A percentile compares a stretch with the other conserved stretches of the same genome.
Evolutionary conservation across 2,797 vertebrate genomes (phyloP).

Genomic region (Gymnopithys bicolor): DNA sequence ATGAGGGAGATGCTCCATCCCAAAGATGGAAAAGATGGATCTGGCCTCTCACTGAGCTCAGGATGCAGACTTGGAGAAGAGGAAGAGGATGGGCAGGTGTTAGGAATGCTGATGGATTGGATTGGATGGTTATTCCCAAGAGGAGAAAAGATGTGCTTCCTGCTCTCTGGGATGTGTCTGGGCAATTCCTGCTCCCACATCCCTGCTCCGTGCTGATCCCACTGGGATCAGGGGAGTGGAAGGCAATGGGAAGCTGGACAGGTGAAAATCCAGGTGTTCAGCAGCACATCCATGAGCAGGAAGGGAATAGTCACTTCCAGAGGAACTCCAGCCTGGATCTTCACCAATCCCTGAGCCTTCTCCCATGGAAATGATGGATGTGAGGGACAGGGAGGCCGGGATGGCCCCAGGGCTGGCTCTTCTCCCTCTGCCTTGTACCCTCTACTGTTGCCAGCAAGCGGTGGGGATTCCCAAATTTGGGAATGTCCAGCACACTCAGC

Average conservation of each 20-base stretch:
- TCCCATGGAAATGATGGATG: not conserved
- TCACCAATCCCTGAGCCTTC: not conserved
- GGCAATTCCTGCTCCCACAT: not conserved
- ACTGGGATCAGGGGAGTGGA: not conserved
- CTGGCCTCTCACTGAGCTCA: not conserved
- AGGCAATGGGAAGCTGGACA: not conserved
- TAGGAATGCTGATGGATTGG: not conserved
- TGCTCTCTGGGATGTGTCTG: not conserved
- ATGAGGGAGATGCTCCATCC: not conserved
- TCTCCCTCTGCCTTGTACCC: slow-evolving; percentile 10
- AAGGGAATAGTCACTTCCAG: rapidly evolving
- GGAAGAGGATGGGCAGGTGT: not conserved
- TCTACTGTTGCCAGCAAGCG: slow-evolving; percentile 19
- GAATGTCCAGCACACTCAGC: not conserved
- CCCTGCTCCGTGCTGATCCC: not conserved
- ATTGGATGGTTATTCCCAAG: not conserved
- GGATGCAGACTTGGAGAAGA: not conserved
- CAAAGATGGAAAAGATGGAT: not conserved
- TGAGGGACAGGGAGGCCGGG: not conserved
- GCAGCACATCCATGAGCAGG: not conserved
- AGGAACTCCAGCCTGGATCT: not conserved
- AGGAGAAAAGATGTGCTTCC: not conserved
- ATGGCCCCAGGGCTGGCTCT: not conserved
- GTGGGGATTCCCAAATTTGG: not conserved
- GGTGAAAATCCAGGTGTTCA: not conserved